phyloP scores from a whole-genome alignment of 2,797 vertebrate genomes.

The Ateles fusciceps region DNA sequence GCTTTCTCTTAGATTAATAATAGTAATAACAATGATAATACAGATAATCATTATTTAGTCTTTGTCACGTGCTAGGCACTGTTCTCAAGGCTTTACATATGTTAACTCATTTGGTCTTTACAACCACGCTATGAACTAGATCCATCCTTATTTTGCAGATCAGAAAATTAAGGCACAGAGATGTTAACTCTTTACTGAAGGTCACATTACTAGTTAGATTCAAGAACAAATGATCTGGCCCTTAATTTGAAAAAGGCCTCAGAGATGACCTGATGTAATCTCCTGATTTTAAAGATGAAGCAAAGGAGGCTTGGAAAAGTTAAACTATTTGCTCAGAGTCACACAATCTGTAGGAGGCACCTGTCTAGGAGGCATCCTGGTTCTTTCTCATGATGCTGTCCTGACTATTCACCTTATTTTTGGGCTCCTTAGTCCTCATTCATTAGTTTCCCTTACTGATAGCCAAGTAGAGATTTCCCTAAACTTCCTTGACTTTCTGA shows the following conservation, averaged over 20 bases:
- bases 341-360: not conserved
- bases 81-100: not conserved
- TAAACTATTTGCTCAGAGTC: not conserved
- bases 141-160: not conserved
- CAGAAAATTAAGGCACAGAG: not conserved
- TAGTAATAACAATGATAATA: not conserved
- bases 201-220: not conserved
- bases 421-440: not conserved
- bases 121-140: not conserved
- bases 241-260: not conserved
- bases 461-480: not conserved
- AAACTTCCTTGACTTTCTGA: not conserved
- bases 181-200: not conserved
- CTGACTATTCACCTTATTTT: not conserved
- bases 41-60: not conserved
- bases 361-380: no score
- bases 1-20: not conserved
- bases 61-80: not conserved
- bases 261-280: not conserved
- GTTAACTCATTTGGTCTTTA: not conserved
- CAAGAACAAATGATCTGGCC: not conserved
- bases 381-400: not conserved
- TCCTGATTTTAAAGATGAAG: not conserved
- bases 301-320: not conserved
- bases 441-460: not conserved